These are phyloP conservation scores for Atractosteus spatula DNA, from an alignment of 2,113 vertebrate genomes.

Conservation along the genomic window DNA sequence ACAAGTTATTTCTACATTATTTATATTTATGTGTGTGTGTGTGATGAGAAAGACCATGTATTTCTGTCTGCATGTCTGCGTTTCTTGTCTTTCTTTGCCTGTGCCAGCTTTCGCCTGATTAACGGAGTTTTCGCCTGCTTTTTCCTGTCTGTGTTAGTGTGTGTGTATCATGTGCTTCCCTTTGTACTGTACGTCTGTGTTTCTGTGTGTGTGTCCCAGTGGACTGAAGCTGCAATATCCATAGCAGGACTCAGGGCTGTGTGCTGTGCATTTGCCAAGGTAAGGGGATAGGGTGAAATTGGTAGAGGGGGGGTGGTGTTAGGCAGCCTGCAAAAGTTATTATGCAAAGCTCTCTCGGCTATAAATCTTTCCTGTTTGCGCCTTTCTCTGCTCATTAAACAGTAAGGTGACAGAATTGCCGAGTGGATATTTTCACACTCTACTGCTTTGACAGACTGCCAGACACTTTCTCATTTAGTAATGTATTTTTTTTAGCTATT, in stretches of 20 bases:
- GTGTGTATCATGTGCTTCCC: conserved; percentile 32
- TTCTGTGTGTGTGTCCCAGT: conserved; percentile 24
- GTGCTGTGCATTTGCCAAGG: conserved; percentile 54
- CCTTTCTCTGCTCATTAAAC: conserved; percentile 61
- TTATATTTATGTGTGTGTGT: not conserved
- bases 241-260: conserved; percentile 34
- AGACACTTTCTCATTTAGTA: conserved; percentile 32
- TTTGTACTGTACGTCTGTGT: conserved; percentile 21
- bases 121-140: not conserved
- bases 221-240: conserved; percentile 9
- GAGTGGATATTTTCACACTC: conserved; percentile 64
- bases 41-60: not conserved
- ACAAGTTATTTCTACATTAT: not conserved
- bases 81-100: conserved; percentile 32
- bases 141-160: conserved; percentile 27
- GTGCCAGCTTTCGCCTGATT: conserved; percentile 21
- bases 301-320: conserved; percentile 44
- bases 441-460: conserved; percentile 52
- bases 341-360: conserved; percentile 54
- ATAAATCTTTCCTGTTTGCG: conserved; percentile 48
- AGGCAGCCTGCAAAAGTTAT: conserved; percentile 60
- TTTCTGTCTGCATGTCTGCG: conserved; percentile 29
- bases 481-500: not conserved
- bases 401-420: conserved; percentile 58
- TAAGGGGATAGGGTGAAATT: conserved; percentile 24